Conservation (phyloP, 1,140 invertebrate genomes). For the Melitaea cinxia region DNA sequence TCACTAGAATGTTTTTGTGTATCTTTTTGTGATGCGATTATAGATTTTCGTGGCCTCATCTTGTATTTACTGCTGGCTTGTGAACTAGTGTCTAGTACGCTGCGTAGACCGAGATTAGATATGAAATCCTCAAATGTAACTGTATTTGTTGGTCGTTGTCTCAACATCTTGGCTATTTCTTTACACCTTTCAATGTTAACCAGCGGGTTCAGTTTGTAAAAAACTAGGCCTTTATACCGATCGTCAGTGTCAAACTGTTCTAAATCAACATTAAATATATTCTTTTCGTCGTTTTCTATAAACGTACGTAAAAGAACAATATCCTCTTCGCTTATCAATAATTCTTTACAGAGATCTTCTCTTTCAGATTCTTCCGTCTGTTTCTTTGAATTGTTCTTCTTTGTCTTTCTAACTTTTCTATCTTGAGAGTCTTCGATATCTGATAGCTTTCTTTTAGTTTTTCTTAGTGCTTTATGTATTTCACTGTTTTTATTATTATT, state of each 20-base stretch:
- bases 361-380: not conserved
- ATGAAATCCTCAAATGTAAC: constrained; percentile 41
- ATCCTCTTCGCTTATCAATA: constrained; percentile 47
- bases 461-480: not conserved
- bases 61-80: constrained; percentile 2
- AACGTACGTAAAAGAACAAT: constrained; percentile 44
- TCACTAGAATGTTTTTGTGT: not conserved
- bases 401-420: not conserved
- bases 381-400: not conserved
- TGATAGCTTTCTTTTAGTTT: not conserved
- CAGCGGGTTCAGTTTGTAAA: constrained; percentile 58
- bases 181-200: constrained; percentile 40
- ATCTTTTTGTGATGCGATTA: too few species aligned
- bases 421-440: not conserved
- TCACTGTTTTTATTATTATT: too few species aligned
- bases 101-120: constrained; percentile 44
- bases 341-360: constrained; percentile 27
- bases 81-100: constrained; percentile 11
- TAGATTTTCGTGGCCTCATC: not conserved
- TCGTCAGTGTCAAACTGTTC: constrained; percentile 47
- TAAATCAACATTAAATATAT: constrained; percentile 28
- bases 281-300: constrained; percentile 19
- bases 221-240: constrained; percentile 43
- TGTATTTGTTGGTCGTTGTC: not conserved
- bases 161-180: constrained; percentile 31